Evolutionary conservation across 2,797 vertebrate genomes (phyloP), one percentile per base, ranked within the genome.

Genomic region (Amblyopsis hoosieri): DNA sequence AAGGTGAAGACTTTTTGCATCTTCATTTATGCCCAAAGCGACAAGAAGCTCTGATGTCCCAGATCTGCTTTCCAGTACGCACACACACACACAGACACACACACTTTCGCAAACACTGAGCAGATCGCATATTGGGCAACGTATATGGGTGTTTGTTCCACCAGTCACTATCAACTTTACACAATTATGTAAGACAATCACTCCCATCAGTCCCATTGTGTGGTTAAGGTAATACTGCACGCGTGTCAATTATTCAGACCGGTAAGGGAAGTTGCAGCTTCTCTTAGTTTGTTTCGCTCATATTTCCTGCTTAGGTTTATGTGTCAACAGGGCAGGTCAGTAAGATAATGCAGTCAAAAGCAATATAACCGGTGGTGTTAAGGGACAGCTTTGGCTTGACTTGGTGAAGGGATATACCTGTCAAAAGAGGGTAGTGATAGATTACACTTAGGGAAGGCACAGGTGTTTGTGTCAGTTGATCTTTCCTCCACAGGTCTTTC

Each of bases 391-490:
- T 29, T 29, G 23, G 23, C 3, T 29, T 29, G 23, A 37, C 64
- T 14, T 23, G 4, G 12, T 15, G 12, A 48, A 52, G 52, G 53
- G 4, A 64, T 64, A 60, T 37, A 53, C 50, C 70, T 71, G 71
- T 65, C 8, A 57, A 23, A 71, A 80, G 47, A 64, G 12, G 69
- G 33, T 1, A 13, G 48, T 61, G 76, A 75, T 7, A 0, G 57
- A 52, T 72, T 29, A 29, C 45, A 42, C 64, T 57, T 62, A 71
- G 56, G 57, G 62, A 17, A 66, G 57, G 3, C 60, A 62, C 57
- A 69, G 50, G 66, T 76, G 74, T 66, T 66, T 52, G 19, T 3
- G 19, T 72, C 72, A 46, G 45, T 77, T 74, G 74, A 13, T 68
- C 19, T 37, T 48, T 50, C 1, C 12, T 49, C 37, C 14, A 11